Base-by-base conservation (phyloP, 2,888 invertebrate species). In the Orchesella flavescens region DNA sequence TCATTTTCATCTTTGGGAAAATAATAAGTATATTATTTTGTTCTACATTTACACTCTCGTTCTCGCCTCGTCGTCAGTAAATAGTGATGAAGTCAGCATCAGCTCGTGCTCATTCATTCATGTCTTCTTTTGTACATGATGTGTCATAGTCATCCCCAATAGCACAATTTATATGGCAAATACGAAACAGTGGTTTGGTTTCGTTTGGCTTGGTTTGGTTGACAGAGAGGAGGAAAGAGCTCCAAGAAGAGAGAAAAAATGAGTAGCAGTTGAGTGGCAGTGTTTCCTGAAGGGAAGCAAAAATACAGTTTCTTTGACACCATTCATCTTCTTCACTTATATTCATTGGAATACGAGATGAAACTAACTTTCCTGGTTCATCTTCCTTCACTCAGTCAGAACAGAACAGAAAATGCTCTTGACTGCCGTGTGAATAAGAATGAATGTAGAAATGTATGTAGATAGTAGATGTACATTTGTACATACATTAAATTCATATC, bases 251-350 rank as follows among this genome's bases (percentile, higher is more conserved):
- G 59, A 55, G 44, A 72, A 72, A 15, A 43, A 43, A 44, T 19
- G 44, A 59, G 61, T 43, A 63, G 24, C 53, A 63, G 73, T 72
- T 69, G 74, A 81, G 75, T 81, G 81, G 75, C 81, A 75, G 59
- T 53, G 81, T 75, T 81, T 81, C 81, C 81, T 75, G 69, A 68
- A 80, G 73, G 73, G 72, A 71, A 71, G 68, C 23, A 61, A 79
- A 79, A 72, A 74, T 66, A 69, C 44, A 23, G 59, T 81, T 59
- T 66, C 66, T 73, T 80, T 81, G 74, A 81, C 81, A 81, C 69
- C 74, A 81, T 81, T 81, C 75, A 81, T 81, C 81, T 81, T 81
- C 81, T 15, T 69, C 69, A 69, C 21, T 69, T 21, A 10, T 10
- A 3, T 23, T 3, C 1, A 7, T 24, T 23, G 15, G 34, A 34